A percentile compares a stretch with the other conserved stretches of the same genome.
These are phyloP conservation scores for Bubalus kerabau DNA, from an alignment of 2,113 vertebrate genomes.

Conservation along the genomic window DNA sequence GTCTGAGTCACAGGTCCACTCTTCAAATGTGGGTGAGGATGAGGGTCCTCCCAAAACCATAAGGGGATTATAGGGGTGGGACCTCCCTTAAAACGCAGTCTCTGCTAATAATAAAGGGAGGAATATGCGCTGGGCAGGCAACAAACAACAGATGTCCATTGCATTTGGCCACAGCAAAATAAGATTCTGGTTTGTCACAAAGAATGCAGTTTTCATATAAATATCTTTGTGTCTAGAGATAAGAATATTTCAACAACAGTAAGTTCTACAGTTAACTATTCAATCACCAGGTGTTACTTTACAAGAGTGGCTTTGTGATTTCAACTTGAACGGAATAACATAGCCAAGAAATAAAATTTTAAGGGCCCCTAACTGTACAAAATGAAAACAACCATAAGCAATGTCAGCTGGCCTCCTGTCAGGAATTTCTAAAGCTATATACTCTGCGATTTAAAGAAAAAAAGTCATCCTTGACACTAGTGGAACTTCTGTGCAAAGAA, in stretches of 20 bases:
- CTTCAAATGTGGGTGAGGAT: background rate
- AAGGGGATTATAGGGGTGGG: background rate
- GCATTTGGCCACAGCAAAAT: constrained; percentile 66
- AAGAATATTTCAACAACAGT: constrained; percentile 63
- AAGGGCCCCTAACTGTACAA: constrained; percentile 33
- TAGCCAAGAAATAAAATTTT: constrained; percentile 8
- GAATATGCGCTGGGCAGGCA: constrained; percentile 48
- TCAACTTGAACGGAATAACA: constrained; percentile 21
- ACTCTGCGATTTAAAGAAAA: constrained; percentile 29
- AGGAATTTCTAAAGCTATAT: constrained; percentile 57
- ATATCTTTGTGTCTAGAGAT: constrained; percentile 65
- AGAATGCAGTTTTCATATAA: constrained; percentile 70
- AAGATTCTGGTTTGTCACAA: constrained; percentile 66
- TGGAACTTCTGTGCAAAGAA: constrained; percentile 47
- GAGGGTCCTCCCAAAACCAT: background rate
- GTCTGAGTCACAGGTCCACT: constrained; percentile 46
- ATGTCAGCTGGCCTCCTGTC: constrained; percentile 51
- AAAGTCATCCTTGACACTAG: constrained; percentile 37
- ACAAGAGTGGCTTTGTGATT: background rate
- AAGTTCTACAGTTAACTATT: constrained; percentile 57
- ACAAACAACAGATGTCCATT: constrained; percentile 68
- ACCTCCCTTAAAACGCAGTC: background rate
- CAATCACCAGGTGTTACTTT: constrained; percentile 37
- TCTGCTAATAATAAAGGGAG: constrained; percentile 53
- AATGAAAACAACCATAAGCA: constrained; percentile 26